Percentiles rank a stretch among this genome's conserved stretches.
phyloP scores from a whole-genome alignment of 1,140 invertebrate genomes.

The Babylonia areolata region DNA sequence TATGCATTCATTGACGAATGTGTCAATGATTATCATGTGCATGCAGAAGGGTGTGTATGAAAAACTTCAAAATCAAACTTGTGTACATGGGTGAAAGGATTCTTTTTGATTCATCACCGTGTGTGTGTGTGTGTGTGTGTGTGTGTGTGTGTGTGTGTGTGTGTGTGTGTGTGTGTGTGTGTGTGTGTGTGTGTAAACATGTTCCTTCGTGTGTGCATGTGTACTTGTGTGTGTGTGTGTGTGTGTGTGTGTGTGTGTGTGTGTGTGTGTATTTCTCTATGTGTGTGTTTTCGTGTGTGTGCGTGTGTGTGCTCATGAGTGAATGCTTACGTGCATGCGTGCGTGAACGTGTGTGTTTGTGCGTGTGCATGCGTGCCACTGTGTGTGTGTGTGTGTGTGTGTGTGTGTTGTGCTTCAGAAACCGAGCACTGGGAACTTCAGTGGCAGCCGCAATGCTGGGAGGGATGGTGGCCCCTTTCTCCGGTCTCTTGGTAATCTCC shows the following conservation, averaged over 20 bases:
- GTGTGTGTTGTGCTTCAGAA: too few relatives aligned
- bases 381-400: constrained; percentile 23
- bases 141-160: background rate
- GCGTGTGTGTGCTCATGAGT: background rate
- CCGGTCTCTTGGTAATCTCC: too few relatives aligned
- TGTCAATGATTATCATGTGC: too few relatives aligned
- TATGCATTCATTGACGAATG: too few relatives aligned
- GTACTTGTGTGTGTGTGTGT: background rate
- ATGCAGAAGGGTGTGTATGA: too few relatives aligned
- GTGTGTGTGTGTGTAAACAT: constrained; percentile 12
- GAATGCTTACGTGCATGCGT: constrained; percentile 10
- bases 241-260: background rate
- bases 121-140: background rate
- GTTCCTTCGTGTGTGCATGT: too few relatives aligned
- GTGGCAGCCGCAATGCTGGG: too few relatives aligned
- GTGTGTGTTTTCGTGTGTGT: background rate
- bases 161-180: background rate
- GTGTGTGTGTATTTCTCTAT: background rate
- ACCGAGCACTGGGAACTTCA: too few relatives aligned
- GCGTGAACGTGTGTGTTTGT: background rate
- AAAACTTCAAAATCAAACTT: too few relatives aligned
- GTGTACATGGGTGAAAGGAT: too few relatives aligned
- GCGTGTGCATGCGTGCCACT: background rate
- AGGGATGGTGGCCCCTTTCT: too few relatives aligned
- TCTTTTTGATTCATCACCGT: background rate